These are phyloP conservation scores for Holothuria glaberrima DNA, from an alignment of 35 echinoderm and acorn worm genomes.

Conservation along the genomic window DNA sequence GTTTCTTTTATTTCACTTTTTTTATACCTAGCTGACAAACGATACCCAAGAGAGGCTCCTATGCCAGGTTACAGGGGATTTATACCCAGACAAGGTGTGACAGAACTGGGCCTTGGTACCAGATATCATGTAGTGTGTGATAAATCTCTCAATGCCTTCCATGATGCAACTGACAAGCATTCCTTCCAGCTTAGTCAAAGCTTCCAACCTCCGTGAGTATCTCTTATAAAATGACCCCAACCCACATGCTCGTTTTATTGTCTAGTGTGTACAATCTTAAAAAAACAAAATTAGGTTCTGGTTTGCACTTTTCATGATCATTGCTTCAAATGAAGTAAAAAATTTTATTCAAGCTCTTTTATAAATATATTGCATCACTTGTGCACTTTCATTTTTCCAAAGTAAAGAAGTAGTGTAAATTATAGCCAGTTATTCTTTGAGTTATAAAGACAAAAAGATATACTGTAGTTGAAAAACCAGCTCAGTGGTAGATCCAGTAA, in stretches of 20 bases:
- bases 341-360: too few species aligned
- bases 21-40: slow-evolving; percentile 72
- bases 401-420: too few species aligned
- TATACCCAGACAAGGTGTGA: slow-evolving; percentile 91
- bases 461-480: too few species aligned
- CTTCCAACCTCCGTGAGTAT: slow-evolving; percentile 60
- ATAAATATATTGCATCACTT: too few species aligned
- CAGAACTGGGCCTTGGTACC: slow-evolving; percentile 88
- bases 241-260: too few species aligned
- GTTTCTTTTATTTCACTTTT: too few species aligned
- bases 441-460: too few species aligned
- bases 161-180: slow-evolving; percentile 88
- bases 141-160: slow-evolving; percentile 86
- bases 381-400: too few species aligned
- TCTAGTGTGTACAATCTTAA: too few species aligned
- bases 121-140: slow-evolving; percentile 88
- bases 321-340: not conserved
- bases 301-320: not conserved
- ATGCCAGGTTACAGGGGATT: slow-evolving; percentile 96
- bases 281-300: not conserved
- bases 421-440: too few species aligned
- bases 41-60: slow-evolving; percentile 85
- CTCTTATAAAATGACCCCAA: not conserved
- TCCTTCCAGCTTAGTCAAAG: slow-evolving; percentile 30
- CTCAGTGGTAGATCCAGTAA: too few species aligned